These are phyloP conservation scores for Spodoptera litura DNA, from an alignment of 1,140 invertebrate genomes.

Conservation along the genomic window DNA sequence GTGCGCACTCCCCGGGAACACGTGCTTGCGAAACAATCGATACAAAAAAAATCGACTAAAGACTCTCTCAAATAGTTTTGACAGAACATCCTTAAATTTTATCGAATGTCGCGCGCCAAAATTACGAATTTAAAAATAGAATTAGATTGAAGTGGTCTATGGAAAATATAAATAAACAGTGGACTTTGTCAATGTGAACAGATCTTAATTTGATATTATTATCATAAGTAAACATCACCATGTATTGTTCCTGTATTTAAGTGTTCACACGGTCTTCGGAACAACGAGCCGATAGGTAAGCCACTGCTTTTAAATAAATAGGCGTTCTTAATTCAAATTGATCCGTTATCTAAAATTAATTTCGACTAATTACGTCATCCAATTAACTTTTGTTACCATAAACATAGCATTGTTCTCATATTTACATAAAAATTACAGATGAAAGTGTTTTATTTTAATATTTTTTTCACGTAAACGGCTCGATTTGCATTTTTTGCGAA, in stretches of 20 bases:
- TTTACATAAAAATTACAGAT: conserved; percentile 35
- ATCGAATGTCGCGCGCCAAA: background rate
- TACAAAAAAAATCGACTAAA: conserved; percentile 23
- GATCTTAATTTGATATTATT: conserved; percentile 43
- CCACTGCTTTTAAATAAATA: conserved; percentile 23
- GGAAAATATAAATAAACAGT: conserved; percentile 42
- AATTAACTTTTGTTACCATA: conserved; percentile 32
- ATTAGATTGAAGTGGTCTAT: conserved; percentile 22
- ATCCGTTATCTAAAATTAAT: conserved; percentile 20
- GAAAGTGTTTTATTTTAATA: conserved; percentile 36
- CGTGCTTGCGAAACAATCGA: conserved; percentile 47
- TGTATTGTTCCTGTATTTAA: conserved; percentile 44
- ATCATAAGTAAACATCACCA: conserved; percentile 38
- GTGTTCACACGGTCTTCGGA: conserved; percentile 40
- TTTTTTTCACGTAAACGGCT: background rate
- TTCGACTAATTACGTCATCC: conserved; percentile 2
- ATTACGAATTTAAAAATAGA: conserved; percentile 33
- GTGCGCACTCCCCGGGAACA: conserved; percentile 50
- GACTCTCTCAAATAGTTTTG: background rate
- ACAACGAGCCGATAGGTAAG: conserved; percentile 36
- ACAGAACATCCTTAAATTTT: conserved; percentile 10
- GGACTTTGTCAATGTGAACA: conserved; percentile 46
- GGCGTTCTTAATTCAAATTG: conserved; percentile 23
- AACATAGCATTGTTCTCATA: conserved; percentile 20
- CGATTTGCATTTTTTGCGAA: conserved; percentile 47